Evolutionary conservation across 2,113 vertebrate species (phyloP).

Genomic region (Astatoreochromis straeleni): DNA sequence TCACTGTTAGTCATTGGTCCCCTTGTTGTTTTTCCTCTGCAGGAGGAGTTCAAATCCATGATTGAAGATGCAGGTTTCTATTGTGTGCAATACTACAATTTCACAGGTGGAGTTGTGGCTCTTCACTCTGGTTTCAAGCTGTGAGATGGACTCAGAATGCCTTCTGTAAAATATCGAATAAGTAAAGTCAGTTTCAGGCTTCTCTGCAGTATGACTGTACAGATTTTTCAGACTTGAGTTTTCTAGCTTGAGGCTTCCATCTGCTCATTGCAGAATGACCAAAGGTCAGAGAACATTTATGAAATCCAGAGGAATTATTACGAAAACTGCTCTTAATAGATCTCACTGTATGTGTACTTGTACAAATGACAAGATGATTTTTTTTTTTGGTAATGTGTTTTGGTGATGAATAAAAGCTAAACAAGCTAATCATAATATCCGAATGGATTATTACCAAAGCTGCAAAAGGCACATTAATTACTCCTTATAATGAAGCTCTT

Average conservation of each 20-base stretch:
- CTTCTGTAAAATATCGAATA: not conserved
- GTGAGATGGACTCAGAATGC: constrained; percentile 40
- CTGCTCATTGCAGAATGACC: not conserved
- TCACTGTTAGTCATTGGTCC: not conserved
- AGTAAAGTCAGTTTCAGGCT: not conserved
- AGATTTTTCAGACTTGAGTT: not conserved
- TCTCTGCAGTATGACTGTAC: not conserved
- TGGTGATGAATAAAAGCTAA: not conserved
- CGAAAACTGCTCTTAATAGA: fast-evolving
- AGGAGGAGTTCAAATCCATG: constrained; percentile 90
- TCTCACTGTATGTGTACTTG: not conserved
- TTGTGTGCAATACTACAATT: constrained; percentile 79
- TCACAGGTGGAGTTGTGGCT: constrained; percentile 85
- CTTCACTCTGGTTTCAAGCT: constrained; percentile 97
- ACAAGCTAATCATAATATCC: not conserved
- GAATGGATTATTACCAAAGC: not conserved
- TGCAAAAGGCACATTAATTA: fast-evolving
- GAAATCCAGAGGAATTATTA: not conserved
- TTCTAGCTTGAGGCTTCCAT: not conserved
- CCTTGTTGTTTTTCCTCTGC: not conserved
- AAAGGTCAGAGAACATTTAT: not conserved
- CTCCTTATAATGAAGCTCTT: fast-evolving
- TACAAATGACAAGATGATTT: not conserved
- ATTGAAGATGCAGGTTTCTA: constrained; percentile 89
- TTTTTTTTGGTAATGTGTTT: not conserved